These are phyloP conservation scores for Chondrilla cf. caribensis DNA, from an alignment of 37 sponge, comb jelly and placozoan genomes.

Conservation along the genomic window DNA sequence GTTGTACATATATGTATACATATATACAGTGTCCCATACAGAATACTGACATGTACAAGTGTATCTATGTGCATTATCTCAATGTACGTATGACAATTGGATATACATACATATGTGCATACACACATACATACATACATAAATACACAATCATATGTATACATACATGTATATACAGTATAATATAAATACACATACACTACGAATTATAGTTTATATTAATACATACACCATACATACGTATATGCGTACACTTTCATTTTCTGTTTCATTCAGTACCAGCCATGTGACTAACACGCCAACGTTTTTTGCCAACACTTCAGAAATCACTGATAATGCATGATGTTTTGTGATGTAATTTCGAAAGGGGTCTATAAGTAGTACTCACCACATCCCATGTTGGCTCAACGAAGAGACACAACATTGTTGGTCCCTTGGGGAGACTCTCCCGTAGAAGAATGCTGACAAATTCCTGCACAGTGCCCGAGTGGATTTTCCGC, in stretches of 20 bases:
- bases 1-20: no score
- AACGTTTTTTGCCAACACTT: no score
- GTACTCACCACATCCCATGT: conserved; percentile 9
- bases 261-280: no score
- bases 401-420: conserved; percentile 14
- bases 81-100: no score
- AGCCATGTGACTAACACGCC: no score
- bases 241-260: neutral
- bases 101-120: neutral
- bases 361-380: no score
- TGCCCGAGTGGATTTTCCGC: conserved; percentile 35
- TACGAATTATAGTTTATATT: no score
- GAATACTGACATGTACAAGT: no score
- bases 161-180: neutral
- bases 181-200: neutral
- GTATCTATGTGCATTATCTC: no score
- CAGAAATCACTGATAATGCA: no score
- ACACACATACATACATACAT: conserved; percentile 41
- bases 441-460: conserved; percentile 40
- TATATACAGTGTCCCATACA: no score
- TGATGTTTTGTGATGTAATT: no score
- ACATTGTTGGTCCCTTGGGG: conserved; percentile 40
- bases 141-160: conserved; percentile 36
- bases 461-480: conserved; percentile 47
- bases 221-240: neutral